Conservation (phyloP, 2,113 vertebrate genomes). For the Mormoops blainvillei region DNA sequence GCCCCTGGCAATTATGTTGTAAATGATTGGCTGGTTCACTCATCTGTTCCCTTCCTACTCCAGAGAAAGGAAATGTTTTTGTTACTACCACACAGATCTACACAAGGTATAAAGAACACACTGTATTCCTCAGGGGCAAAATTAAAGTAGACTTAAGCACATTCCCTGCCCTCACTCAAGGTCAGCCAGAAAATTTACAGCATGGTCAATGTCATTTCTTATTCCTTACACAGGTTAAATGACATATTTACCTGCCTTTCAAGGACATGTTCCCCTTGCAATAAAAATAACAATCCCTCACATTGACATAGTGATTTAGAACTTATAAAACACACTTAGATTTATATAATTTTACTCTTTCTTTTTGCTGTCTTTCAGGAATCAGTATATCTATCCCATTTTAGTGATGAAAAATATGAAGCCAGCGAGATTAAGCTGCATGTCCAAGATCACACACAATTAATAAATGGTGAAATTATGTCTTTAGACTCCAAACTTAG, state of each 20-base stretch:
- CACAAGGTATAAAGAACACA: constrained; percentile 46
- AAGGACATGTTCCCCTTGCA: background rate
- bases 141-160: constrained; percentile 11
- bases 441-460: background rate
- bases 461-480: background rate
- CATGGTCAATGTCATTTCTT: background rate
- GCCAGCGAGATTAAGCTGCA: background rate
- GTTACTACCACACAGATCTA: constrained; percentile 45
- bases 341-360: constrained; percentile 1
- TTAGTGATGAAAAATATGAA: constrained; percentile 14
- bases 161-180: constrained; percentile 10
- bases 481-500: background rate
- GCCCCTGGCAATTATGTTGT: constrained; percentile 61
- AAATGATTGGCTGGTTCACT: constrained; percentile 65
- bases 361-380: background rate
- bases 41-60: constrained; percentile 69
- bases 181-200: constrained; percentile 32
- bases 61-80: constrained; percentile 63
- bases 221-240: constrained; percentile 33
- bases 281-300: constrained; percentile 25
- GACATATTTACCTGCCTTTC: constrained; percentile 24
- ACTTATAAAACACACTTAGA: background rate
- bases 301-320: background rate
- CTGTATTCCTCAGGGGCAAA: constrained; percentile 3
- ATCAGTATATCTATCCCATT: constrained; percentile 1